A percentile compares a stretch with the other conserved stretches of the same genome.
These are phyloP conservation scores for Phoenoteleia sp. DNA, from an alignment of 2,888 invertebrate species.

Conservation along the genomic window DNA sequence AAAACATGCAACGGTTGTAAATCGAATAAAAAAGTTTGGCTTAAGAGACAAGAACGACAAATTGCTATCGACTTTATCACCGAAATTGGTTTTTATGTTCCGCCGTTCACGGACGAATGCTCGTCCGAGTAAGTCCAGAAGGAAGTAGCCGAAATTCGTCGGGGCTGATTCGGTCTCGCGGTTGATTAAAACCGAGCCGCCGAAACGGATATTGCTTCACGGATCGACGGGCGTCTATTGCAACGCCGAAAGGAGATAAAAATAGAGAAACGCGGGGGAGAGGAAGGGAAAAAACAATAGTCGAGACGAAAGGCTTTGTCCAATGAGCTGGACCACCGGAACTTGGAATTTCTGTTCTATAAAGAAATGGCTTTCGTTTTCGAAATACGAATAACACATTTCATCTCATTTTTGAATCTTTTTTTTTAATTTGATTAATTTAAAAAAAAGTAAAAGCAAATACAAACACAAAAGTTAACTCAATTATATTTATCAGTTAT, in stretches of 20 bases:
- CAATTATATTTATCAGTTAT: no score
- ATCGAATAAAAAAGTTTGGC: background rate
- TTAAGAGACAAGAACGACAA: slow-evolving; percentile 19
- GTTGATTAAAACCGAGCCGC: slow-evolving; percentile 73
- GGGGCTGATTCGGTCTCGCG: slow-evolving; percentile 66
- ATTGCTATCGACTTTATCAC: slow-evolving; percentile 60
- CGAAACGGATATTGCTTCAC: slow-evolving; percentile 77
- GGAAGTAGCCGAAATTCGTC: slow-evolving; percentile 66
- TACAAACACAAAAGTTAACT: no score
- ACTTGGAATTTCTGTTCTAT: slow-evolving; percentile 47
- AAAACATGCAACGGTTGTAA: no score
- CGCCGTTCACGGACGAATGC: slow-evolving; percentile 46
- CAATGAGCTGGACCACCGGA: slow-evolving; percentile 66
- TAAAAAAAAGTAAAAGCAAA: no score
- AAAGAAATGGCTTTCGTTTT: slow-evolving; percentile 39
- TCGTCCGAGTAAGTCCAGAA: slow-evolving; percentile 14
- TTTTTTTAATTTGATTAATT: no score
- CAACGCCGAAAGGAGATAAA: slow-evolving; percentile 52
- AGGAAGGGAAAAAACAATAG: slow-evolving; percentile 49
- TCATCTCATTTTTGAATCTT: no score
- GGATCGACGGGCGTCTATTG: slow-evolving; percentile 68
- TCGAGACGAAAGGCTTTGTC: slow-evolving; percentile 64
- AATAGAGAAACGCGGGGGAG: slow-evolving; percentile 36
- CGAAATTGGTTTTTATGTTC: slow-evolving; percentile 43
- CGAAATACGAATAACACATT: no score